Percentiles rank a stretch among this genome's conserved stretches.
phyloP scores from a whole-genome alignment of 1,140 invertebrate genomes.

The Wiebesia pumilae region DNA sequence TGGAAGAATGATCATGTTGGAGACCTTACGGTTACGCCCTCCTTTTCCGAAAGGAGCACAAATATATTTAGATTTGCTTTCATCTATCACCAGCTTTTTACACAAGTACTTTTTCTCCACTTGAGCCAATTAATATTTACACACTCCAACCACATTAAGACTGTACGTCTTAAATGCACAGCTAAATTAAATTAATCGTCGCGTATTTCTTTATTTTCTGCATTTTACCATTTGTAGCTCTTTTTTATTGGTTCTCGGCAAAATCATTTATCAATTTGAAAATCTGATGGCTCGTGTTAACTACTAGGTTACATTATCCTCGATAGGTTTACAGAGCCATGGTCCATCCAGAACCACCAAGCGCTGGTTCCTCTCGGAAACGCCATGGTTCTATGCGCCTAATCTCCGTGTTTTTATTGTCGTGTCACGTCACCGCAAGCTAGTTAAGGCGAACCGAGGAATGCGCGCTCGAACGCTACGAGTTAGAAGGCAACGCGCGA shows the following conservation, averaged over 20 bases:
- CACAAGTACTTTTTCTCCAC: background rate
- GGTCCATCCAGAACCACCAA: background rate
- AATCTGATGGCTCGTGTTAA: too few relatives aligned
- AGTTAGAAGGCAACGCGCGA: background rate
- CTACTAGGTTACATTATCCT: too few relatives aligned
- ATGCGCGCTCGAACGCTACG: background rate
- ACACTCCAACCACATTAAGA: too few relatives aligned
- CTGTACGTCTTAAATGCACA: too few relatives aligned
- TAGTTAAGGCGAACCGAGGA: background rate
- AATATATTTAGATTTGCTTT: background rate
- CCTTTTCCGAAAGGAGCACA: background rate
- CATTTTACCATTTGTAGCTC: too few relatives aligned
- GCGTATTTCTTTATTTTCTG: too few relatives aligned
- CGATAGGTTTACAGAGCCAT: background rate
- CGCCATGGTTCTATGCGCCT: background rate
- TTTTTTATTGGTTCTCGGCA: too few relatives aligned
- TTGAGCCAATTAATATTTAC: background rate
- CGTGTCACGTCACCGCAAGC: background rate
- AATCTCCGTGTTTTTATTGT: background rate
- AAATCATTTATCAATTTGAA: too few relatives aligned
- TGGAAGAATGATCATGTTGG: background rate
- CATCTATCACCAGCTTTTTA: background rate
- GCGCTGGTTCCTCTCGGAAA: background rate
- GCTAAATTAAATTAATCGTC: too few relatives aligned
- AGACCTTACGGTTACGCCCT: conserved; percentile 10